Evolutionary conservation across 2,113 vertebrate species (phyloP), one percentile per base, ranked within the genome.

Genomic region (Sporophila hypoxantha): DNA sequence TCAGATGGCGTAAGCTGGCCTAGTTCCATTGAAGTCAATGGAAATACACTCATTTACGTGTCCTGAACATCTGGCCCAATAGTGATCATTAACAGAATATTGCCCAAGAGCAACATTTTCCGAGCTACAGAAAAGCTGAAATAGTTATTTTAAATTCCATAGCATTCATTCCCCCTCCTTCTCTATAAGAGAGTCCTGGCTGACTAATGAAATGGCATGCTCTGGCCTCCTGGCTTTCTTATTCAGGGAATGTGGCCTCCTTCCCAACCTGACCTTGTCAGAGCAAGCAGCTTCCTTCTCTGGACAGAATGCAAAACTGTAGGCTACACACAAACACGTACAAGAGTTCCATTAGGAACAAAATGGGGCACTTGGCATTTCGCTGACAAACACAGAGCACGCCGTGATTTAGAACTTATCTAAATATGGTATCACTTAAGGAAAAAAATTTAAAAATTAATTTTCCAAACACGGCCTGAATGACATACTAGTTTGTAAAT

Each of bases 21-120:
- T 77, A 44, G 39, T 89, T 93, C 82, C 82, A 86, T 73, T 41
- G 17, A 89, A 89, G 80, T 84, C 67, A 82, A 76, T 79, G 52
- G 83, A 91, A 92, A 86, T 73, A 81, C 59, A 52, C 30, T 92
- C 56, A 89, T 91, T 92, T 92, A 89, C 42, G 14, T 60, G 82
- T 88, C 59, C 49, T 69, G 59, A 89, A 94, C 93, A 93, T 86
- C 91, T 91, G 85, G 92, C 62, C 66, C 82, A 77, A 56, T 44
- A 86, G 80, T 19, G 55, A 76, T 89, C 82, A 78, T 89, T 89
- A 92, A 69, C 42, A 86, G 36, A 76, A 88, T 83, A 95, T 56
- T 76, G 80, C 91, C 86, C 85, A 91, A 76, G 91, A 95, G 91
- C 36, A 83, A 85, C 44, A 46, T 94, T 91, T 92, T 87, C 71